Base-by-base conservation (phyloP, 2,888 invertebrate genomes). In the Clusia tigrina region DNA sequence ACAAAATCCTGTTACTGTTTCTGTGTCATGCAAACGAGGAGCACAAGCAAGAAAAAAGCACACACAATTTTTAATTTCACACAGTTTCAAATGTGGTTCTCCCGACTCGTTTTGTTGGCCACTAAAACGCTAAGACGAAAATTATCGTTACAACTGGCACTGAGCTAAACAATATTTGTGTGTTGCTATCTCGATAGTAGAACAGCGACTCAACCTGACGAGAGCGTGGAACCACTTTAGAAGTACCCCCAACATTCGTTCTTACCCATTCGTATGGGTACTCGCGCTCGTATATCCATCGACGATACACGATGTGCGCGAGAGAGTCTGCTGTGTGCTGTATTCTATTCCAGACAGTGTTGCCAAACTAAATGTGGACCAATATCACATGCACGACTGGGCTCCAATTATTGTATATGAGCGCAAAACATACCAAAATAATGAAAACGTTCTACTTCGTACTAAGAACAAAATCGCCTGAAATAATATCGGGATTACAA, bases 131-230 rank as follows among this genome's bases (percentile, higher is more conserved):
- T 48, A 37, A 54, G 15, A 5, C 22, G 54, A 54, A 54, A 10
- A 17, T 54, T 18, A 52, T 22, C 23, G 55, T 56, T 18, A 55
- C 32, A 26, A 54, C 37, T 54, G 46, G 46, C 24, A 48, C 48
- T 20, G 48, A 48, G 22, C n/a, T n/a, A n/a, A n/a, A n/a, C n/a
- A n/a, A n/a, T n/a, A n/a, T n/a, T n/a, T n/a, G n/a, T n/a, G 76
- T 76, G 79, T 77, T 78, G 78, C 78, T 78, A 79, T 78, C 74
- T 72, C 65, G 65, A 74, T 75, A 77, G 78, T 78, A 78, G 78
- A 78, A 79, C 77, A 78, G 75, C 78, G 78, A 78, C 78, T 78
- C 78, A 77, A 73, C 69, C 66, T 64, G 65, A 52, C 67, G 62
- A 67, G 67, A 72, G 61, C 54, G 60, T 63, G 69, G 62, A 61